Evolutionary conservation across 2,797 vertebrate species (phyloP), one percentile per base, ranked within the genome.

Genomic region (Diceros bicornis): DNA sequence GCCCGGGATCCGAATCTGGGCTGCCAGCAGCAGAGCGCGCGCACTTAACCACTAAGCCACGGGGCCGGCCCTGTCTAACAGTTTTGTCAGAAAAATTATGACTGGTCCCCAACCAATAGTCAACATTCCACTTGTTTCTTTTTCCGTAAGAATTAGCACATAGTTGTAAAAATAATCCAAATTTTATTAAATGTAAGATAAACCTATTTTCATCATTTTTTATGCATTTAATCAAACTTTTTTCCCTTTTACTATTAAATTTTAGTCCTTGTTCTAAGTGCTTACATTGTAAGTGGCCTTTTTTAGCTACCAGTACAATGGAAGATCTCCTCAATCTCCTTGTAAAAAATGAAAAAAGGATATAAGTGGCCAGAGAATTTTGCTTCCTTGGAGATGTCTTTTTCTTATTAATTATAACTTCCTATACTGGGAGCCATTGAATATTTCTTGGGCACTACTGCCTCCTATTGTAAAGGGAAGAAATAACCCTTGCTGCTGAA

Each of bases 191-290:
- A 59, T 66, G 20, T 64, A 41, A 96, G 32, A 41, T 20, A 47
- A 61, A n/a, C 37, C 27, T 82, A 4, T 72, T 96, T 89, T 61
- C 41, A 78, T 66, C 13, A 62, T 61, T 69, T 83, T 79, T 84
- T n/a, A 32, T 69, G 64, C 34, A 79, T 47, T 93, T 84, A 82
- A 50, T 59, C 55, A 74, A 1, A 52, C 29, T 27, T 16, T 47
- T 57, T 7, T 25, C 2, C 13, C 6, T 1, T 59, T 94, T 78
- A 47, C 21, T 94, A 11, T 95, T 97, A 89, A 61, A 82, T 91
- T 95, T 89, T 94, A 92, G 75, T 61, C 13, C 78, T 81, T 94
- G 62, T 92, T 96, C 52, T 96, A 64, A 96, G 10, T 84, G 27
- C 41, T 96, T 69, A 25, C 37, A n/a, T 84, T 89, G 32, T 37